These are phyloP conservation scores for Dryococelus australis DNA, from an alignment of 2,888 invertebrate genomes.

Conservation along the genomic window DNA sequence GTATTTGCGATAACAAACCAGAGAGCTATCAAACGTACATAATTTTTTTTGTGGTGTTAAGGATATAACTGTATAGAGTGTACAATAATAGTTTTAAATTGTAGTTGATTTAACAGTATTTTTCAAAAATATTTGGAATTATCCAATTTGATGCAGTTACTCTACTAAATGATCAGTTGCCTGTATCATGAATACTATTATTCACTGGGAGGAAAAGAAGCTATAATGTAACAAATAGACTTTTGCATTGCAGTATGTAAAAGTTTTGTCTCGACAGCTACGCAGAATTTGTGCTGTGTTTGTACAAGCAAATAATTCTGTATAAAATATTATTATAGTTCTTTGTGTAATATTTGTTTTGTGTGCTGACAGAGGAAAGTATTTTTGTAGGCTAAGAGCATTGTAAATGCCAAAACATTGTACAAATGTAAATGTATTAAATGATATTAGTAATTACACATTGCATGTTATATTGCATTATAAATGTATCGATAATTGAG, in stretches of 20 bases:
- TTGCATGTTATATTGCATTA: background rate
- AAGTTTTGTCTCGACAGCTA: background rate
- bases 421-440: background rate
- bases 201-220: background rate
- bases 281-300: background rate
- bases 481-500: background rate
- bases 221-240: background rate
- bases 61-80: background rate
- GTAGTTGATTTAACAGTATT: background rate
- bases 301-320: background rate
- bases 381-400: background rate
- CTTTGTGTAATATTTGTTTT: background rate
- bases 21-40: background rate
- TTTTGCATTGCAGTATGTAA: background rate
- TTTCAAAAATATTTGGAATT: background rate
- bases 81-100: background rate
- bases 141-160: background rate
- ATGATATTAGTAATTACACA: background rate
- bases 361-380: background rate
- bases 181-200: background rate
- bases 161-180: too few species aligned
- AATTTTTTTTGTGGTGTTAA: background rate
- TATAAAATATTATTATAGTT: background rate
- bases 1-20: background rate
- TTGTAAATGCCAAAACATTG: slow-evolving; percentile 1